Base-by-base conservation (phyloP, 1,140 invertebrate species). In the Drosophila virilis region DNA sequence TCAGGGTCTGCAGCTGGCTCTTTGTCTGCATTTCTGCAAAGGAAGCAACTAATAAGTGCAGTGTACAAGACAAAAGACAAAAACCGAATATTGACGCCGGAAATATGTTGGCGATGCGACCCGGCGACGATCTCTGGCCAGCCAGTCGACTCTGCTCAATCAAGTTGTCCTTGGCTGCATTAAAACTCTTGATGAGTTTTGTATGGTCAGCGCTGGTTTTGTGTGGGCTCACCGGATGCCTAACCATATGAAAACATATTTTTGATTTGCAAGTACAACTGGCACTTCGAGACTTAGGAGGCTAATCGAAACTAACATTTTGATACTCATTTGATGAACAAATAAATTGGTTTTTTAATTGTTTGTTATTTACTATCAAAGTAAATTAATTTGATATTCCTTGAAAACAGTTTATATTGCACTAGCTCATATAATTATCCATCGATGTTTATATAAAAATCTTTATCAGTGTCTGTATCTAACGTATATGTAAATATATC, bases 21-120 rank as follows among this genome's bases (percentile, higher is more conserved):
- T 62, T 59, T 77, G 57, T 62, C 58, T 75, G 46, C 57, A 43
- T 40, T 45, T 61, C 57, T 66, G 80, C 72, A 70, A 45, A 86
- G 82, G 82, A 85, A 81, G 70, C 82, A 70, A 78, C 82, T 80
- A 80, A 85, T 85, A 85, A 85, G 74, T 85, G 74, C 82, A 84
- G 48, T 40, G 50, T 71, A 70, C 78, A 74, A 77, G 38, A 71
- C 52, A 61, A 48, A 52, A 52, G 38, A 58, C 46, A 54, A 62
- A 7, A 54, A 72, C n/a, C 45, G 22, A 52, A 64, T 35, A 33
- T 33, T 40, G 55, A 59, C 62, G 65, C 82, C 77, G 81, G 81
- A 85, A 85, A 85, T 86, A 72, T 79, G 66, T 74, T 85, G 78
- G 69, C 73, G 66, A 79, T 59, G 64, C 80, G 58, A 71, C 64